Evolutionary conservation across 2,797 vertebrate genomes (phyloP), one percentile per base, ranked within the genome.

Genomic region (Avahi laniger): DNA sequence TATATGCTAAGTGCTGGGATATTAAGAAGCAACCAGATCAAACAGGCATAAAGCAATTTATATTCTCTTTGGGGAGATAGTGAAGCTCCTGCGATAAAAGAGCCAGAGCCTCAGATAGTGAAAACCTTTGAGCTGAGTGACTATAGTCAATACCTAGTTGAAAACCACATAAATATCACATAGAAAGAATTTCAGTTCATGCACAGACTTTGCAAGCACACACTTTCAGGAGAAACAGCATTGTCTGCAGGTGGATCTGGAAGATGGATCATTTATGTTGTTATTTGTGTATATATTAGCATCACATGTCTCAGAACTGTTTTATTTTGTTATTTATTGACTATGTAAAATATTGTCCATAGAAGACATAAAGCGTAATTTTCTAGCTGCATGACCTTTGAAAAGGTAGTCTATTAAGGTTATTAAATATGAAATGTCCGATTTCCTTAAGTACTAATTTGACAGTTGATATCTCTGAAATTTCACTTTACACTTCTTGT

Each of bases 1-100:
- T 90, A 2, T 30, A 65, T 94, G 85, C 35, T 67, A 84, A 69
- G 12, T 92, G 43, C 50, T 78, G 15, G 61, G 46, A 95, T 92
- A 17, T 54, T 93, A 96, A 65, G 50, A 89, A 95, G 88, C 35
- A 94, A 90, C 65, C n/a, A 65, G 26, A 95, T 93, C 69, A 91
- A 87, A 92, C 75, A 73, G 13, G 7, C 67, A 90, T 63, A 88
- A 81, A 63, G 22, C 63, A 92, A 75, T 90, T 86, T 89, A 83
- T 69, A 91, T 92, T 95, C 63, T 73, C 92, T 97, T 94, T 95
- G 88, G 95, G 57, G 81, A 82, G 78, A 82, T 59, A 90, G 69
- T 85, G 24, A 24, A 76, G 69, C 12, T 88, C 30, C 54, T 86
- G 35, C 0, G 0, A 89, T 93, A 89, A 91, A 91, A 81, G 93